Evolutionary conservation across 2,113 vertebrate species (phyloP), one percentile per base, ranked within the genome.

Genomic region (Leucopsar rothschildi): DNA sequence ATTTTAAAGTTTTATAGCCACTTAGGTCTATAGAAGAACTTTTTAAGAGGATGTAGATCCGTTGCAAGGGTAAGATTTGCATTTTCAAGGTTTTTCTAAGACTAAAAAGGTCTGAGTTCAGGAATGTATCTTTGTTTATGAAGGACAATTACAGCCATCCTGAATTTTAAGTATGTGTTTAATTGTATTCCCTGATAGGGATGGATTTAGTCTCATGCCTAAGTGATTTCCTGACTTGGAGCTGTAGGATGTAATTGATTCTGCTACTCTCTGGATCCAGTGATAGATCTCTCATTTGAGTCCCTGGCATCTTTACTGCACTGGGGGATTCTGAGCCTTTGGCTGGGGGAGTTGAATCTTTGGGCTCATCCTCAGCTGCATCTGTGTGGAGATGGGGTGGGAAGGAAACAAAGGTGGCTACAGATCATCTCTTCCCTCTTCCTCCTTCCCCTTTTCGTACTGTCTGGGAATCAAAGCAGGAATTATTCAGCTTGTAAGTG

Each of bases 1-100:
- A 96, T 97, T 96, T 95, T 95, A 87, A 97, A 94, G 45, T 94
- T 96, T 95, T 97, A 95, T 94, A 82, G 93, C 92, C 88, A 79
- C 92, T 96, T 94, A 86, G 65, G 56, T 91, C 82, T 87, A 11
- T 66, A 92, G 89, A 47, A 93, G 86, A 94, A 87, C 63, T 76
- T 89, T 87, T 92, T 70, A 80, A 71, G 82, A 95, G 49, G 65
- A 49, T 89, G 94, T 87, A 68, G 72, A 90, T 65, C 65, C 35
- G 14, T 66, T 95, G 59, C 76, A 89, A 83, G 70, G 73, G 33
- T 86, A 56, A 93, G 44, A 86, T 86, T 90, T 86, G 39, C 39
- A 60, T 95, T 96, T 92, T 92, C 73, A 80, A 82, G 84, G 17
- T 78, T 87, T 79, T 95, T 61, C 42, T 56, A 45, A 80, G 56